These are phyloP conservation scores for Fringilla coelebs DNA, from an alignment of 2,797 vertebrate species.

Conservation along the genomic window DNA sequence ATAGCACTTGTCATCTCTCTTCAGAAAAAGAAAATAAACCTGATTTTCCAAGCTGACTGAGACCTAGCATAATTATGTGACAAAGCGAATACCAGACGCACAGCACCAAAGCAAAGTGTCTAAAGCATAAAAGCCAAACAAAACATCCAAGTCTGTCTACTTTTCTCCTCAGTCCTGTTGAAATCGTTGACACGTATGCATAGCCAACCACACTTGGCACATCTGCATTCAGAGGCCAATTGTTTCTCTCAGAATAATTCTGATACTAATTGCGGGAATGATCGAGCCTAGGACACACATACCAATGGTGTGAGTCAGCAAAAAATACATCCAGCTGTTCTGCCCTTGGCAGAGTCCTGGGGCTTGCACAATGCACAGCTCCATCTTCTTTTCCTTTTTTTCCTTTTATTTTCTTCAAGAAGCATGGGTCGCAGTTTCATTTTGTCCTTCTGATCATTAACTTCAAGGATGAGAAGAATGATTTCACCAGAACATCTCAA, in stretches of 20 bases:
- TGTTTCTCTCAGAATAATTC: slow-evolving; percentile 21
- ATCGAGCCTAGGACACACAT: background rate
- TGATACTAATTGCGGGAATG: background rate
- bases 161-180: background rate
- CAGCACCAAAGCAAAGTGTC: background rate
- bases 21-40: slow-evolving; percentile 35
- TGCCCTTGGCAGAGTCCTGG: background rate
- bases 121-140: slow-evolving; percentile 19
- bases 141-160: background rate
- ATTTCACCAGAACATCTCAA: slow-evolving; percentile 6
- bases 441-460: slow-evolving; percentile 59
- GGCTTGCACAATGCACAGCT: background rate
- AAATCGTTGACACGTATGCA: background rate
- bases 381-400: background rate
- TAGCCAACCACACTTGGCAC: background rate
- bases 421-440: slow-evolving; percentile 16
- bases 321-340: background rate
- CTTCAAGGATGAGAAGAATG: slow-evolving; percentile 34
- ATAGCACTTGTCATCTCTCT: slow-evolving; percentile 17
- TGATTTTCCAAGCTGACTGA: background rate
- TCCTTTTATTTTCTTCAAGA: background rate
- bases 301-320: slow-evolving; percentile 20
- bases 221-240: background rate
- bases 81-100: background rate
- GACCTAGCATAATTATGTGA: background rate